A percentile compares a stretch with the other conserved stretches of the same genome.
These are phyloP conservation scores for Pygoscelis antarcticus DNA, from an alignment of 2,113 vertebrate genomes.

Conservation along the genomic window DNA sequence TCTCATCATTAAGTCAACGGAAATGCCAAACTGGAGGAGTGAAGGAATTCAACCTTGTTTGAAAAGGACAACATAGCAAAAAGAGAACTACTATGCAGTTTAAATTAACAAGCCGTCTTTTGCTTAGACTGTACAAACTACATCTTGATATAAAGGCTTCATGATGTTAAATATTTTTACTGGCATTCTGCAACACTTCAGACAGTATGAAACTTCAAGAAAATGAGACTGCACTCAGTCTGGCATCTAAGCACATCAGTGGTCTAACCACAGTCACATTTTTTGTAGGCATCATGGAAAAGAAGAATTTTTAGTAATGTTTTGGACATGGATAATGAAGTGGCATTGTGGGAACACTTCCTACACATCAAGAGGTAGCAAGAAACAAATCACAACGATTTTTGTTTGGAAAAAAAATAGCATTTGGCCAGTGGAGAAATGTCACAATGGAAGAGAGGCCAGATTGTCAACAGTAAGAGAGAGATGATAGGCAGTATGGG, in stretches of 20 bases:
- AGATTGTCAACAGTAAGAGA: background rate
- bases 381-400: background rate
- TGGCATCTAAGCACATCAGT: background rate
- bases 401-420: background rate
- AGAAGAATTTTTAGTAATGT: background rate
- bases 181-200: background rate
- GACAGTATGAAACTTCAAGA: background rate
- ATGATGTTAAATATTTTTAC: slow-evolving; percentile 24
- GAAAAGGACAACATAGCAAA: background rate
- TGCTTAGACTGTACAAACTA: background rate
- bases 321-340: background rate
- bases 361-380: background rate
- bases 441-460: background rate
- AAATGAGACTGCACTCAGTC: background rate
- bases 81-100: background rate
- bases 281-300: background rate
- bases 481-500: background rate
- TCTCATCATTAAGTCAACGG: background rate
- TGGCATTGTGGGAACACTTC: background rate
- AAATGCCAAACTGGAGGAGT: background rate
- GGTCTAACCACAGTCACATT: background rate
- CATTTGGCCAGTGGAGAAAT: background rate
- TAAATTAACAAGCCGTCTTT: background rate
- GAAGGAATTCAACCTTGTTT: background rate
- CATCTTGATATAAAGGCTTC: background rate